Conservation (phyloP, 2,888 invertebrate genomes). For the Drosophila mercatorum region DNA sequence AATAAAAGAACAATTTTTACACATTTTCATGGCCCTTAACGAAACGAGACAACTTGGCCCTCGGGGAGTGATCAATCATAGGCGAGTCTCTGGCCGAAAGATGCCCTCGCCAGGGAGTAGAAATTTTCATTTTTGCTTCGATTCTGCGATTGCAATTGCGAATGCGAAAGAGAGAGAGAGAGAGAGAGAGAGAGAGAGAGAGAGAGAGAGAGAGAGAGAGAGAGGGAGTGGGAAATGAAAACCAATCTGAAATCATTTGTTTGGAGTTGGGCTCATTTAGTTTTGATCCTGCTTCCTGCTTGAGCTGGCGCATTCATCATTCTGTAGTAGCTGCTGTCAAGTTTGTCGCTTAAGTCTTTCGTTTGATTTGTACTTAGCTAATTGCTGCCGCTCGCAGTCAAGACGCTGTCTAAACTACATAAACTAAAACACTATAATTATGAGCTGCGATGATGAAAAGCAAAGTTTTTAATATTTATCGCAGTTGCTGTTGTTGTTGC, state of each 20-base stretch:
- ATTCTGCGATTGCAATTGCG: conserved; percentile 15
- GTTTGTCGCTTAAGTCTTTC: conserved; percentile 79
- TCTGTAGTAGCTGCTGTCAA: conserved; percentile 43
- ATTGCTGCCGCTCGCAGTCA: conserved; percentile 72
- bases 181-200: too few relatives aligned
- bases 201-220: too few relatives aligned
- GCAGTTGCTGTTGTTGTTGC: conserved; percentile 42
- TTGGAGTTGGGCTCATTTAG: conserved; percentile 34
- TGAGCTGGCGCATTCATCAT: conserved; percentile 45
- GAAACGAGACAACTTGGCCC: conserved; percentile 59
- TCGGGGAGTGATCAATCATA: conserved; percentile 80
- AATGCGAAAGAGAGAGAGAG: background rate
- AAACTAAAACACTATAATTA: conserved; percentile 78
- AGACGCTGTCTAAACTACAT: conserved; percentile 69
- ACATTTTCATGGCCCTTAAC: conserved; percentile 68
- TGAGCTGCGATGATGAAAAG: conserved; percentile 71
- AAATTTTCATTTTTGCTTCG: conserved; percentile 60
- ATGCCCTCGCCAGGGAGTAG: conserved; percentile 2
- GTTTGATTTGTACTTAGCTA: conserved; percentile 78
- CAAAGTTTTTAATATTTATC: conserved; percentile 70
- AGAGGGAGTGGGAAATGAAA: background rate
- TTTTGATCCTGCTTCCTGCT: conserved; percentile 47
- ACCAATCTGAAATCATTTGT: background rate
- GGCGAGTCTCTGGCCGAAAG: conserved; percentile 23
- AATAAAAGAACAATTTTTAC: conserved; percentile 62